A percentile compares a stretch with the other conserved stretches of the same genome.
Conservation (phyloP, 2,888 invertebrate species). For the Pseudococcus viburni region DNA sequence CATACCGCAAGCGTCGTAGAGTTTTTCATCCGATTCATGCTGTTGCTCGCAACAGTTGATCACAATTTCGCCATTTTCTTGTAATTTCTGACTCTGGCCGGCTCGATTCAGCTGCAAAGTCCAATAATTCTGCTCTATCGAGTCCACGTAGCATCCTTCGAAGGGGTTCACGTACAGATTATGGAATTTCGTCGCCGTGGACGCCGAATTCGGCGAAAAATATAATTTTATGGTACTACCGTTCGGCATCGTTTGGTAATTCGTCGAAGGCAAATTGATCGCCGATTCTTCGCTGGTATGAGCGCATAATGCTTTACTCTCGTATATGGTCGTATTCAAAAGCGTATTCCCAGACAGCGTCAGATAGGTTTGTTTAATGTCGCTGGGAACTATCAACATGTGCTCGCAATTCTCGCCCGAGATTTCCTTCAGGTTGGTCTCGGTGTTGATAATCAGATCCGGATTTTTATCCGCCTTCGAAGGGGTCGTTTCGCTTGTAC, state of each 20-base stretch:
- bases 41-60: constrained; percentile 53
- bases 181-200: neutral
- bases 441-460: constrained; percentile 60
- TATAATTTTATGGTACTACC: constrained; percentile 52
- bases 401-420: constrained; percentile 31
- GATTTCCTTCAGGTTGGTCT: constrained; percentile 9
- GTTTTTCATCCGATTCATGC: neutral
- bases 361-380: constrained; percentile 43
- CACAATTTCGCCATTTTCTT: constrained; percentile 31
- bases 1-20: neutral
- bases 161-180: constrained; percentile 60
- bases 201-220: constrained; percentile 17
- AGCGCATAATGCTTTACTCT: constrained; percentile 21
- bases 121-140: constrained; percentile 61
- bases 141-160: constrained; percentile 58
- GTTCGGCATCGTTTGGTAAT: neutral
- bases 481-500: neutral
- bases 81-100: neutral
- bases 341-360: constrained; percentile 54
- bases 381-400: constrained; percentile 29
- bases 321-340: constrained; percentile 55
- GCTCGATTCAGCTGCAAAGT: constrained; percentile 48
- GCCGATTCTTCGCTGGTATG: neutral
- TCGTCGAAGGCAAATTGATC: neutral
- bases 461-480: constrained; percentile 30